These are phyloP conservation scores for Varroa destructor DNA, from an alignment of 1,140 invertebrate genomes.

Conservation along the genomic window DNA sequence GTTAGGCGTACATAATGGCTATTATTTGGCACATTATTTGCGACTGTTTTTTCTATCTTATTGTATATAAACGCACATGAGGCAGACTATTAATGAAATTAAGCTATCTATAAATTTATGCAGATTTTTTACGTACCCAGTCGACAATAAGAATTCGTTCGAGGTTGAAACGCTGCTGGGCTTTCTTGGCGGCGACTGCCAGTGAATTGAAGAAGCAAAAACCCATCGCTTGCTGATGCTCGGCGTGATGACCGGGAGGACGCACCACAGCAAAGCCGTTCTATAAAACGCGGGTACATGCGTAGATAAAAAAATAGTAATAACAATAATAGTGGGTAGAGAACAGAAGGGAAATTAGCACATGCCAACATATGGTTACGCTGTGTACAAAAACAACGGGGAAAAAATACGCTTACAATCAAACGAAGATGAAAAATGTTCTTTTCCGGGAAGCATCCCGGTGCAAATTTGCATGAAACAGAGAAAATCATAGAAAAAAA, in stretches of 20 bases:
- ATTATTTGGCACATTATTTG: too few species aligned
- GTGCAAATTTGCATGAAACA: too few species aligned
- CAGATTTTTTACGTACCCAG: conserved; percentile 52
- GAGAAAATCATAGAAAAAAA: not conserved
- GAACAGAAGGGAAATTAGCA: conserved; percentile 2
- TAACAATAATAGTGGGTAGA: conserved; percentile 8
- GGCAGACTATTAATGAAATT: too few species aligned
- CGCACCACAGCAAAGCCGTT: conserved; percentile 96
- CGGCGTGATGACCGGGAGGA: conserved; percentile 95
- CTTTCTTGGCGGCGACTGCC: conserved; percentile 81
- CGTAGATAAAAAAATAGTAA: not conserved
- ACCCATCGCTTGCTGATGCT: conserved; percentile 91
- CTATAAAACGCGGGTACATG: conserved; percentile 46
- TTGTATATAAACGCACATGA: too few species aligned
- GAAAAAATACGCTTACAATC: not conserved
- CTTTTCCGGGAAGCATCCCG: too few species aligned
- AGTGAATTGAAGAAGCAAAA: conserved; percentile 99
- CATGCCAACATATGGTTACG: conserved; percentile 1
- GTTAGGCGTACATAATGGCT: too few species aligned
- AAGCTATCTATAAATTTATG: too few species aligned
- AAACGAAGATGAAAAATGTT: too few species aligned
- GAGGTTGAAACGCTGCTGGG: conserved; percentile 67
- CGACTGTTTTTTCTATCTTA: too few species aligned
- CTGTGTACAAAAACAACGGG: conserved; percentile 17
- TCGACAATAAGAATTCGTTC: conserved; percentile 89